Conservation (phyloP, 2,113 vertebrate species). For the Oncorhynchus masou region DNA sequence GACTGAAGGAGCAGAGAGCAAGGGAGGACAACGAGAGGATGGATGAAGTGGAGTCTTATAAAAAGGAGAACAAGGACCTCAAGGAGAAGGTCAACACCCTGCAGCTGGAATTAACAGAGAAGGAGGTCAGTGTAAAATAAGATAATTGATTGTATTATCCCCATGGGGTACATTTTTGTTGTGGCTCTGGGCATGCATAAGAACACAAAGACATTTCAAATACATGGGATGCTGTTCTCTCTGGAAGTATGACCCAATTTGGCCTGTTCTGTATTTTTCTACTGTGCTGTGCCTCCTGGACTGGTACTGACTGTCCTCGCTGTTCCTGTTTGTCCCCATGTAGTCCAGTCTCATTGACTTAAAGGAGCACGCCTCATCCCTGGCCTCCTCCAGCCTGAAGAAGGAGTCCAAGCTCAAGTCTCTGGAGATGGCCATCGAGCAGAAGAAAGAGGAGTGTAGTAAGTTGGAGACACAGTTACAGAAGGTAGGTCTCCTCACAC, state of each 20-base stretch:
- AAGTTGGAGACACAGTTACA: slow-evolving; percentile 97
- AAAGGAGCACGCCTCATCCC: slow-evolving; percentile 95
- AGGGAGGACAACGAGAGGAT: slow-evolving; percentile 94
- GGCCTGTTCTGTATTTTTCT: neutral
- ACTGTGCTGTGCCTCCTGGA: slow-evolving; percentile 3
- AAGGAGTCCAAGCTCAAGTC: slow-evolving; percentile 98
- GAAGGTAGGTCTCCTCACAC: slow-evolving; percentile 64
- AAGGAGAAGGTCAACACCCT: slow-evolving; percentile 96
- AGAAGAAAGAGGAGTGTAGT: slow-evolving; percentile 99
- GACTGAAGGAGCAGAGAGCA: slow-evolving; percentile 96
- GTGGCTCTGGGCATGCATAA: neutral
- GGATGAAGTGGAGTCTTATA: slow-evolving; percentile 93
- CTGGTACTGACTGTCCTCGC: slow-evolving; percentile 20
- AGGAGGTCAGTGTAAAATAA: slow-evolving; percentile 83
- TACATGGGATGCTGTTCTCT: neutral
- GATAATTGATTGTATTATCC: no score
- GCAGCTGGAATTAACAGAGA: slow-evolving; percentile 94
- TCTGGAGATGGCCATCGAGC: slow-evolving; percentile 97
- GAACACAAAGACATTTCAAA: no score
- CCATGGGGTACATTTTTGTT: no score
- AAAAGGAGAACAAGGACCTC: slow-evolving; percentile 98
- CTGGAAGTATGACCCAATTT: slow-evolving; percentile 12
- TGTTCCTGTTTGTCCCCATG: slow-evolving; percentile 23
- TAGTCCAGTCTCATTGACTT: slow-evolving; percentile 97
- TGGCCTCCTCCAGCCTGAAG: slow-evolving; percentile 94